Percentiles rank a stretch among this genome's conserved stretches.
These are phyloP conservation scores for Clarias gariepinus DNA, from an alignment of 2,113 vertebrate species.

Conservation along the genomic window DNA sequence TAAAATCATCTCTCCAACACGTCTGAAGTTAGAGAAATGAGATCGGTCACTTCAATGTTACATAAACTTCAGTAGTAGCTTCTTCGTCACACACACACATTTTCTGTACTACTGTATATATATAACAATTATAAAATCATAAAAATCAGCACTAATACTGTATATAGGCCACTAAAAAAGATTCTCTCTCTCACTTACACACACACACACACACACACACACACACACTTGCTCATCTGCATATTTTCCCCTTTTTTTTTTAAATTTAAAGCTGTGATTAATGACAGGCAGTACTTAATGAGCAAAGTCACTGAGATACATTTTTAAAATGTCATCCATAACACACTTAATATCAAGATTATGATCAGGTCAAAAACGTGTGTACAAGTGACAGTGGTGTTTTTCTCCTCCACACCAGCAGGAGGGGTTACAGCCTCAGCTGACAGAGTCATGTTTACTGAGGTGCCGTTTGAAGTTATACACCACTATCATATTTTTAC, in stretches of 20 bases:
- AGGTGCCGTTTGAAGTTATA: background rate
- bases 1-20: no score
- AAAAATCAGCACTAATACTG: no score
- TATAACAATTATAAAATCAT: no score
- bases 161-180: no score
- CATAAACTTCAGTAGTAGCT: no score
- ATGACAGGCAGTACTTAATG: background rate
- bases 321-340: background rate
- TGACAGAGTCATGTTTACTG: background rate
- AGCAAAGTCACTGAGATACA: background rate
- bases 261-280: background rate
- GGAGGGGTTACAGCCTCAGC: background rate
- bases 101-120: no score
- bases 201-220: conserved; percentile 58
- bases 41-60: no score
- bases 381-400: no score
- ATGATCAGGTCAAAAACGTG: background rate
- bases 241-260: background rate
- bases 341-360: background rate
- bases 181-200: conserved; percentile 38
- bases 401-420: background rate
- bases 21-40: no score
- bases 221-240: background rate
- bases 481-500: no score
- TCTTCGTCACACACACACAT: no score